Evolutionary conservation across 2,888 invertebrate genomes (phyloP).

Genomic region (Trichopria drosophilae): DNA sequence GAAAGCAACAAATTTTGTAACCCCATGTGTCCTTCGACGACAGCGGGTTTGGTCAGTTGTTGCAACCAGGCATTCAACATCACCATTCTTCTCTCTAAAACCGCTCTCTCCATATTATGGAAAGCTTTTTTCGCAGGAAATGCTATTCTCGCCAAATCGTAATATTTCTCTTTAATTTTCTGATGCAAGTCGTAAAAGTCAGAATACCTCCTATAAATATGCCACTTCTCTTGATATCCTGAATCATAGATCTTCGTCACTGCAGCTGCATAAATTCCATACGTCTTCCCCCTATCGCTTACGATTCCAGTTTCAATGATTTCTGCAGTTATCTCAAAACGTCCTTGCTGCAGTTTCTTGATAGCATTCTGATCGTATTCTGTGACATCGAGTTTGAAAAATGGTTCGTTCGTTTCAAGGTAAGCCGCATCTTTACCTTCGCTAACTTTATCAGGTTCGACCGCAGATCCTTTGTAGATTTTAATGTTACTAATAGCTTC

Average conservation of each 20-base stretch:
- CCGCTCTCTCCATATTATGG: constrained; percentile 83
- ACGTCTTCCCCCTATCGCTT: constrained; percentile 81
- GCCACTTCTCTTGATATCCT: constrained; percentile 79
- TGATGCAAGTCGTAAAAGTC: constrained; percentile 90
- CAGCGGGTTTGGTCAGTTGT: constrained; percentile 66
- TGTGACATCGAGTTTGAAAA: constrained; percentile 46
- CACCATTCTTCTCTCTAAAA: constrained; percentile 82
- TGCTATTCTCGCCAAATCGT: constrained; percentile 73
- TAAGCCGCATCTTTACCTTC: constrained; percentile 44
- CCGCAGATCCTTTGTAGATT: constrained; percentile 36
- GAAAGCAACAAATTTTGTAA: constrained; percentile 66
- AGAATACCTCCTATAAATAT: constrained; percentile 84
- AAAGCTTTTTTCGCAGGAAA: constrained; percentile 94
- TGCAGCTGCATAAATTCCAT: constrained; percentile 85
- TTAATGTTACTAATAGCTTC: constrained; percentile 35
- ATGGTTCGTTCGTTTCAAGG: constrained; percentile 47
- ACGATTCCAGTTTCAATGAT: constrained; percentile 67
- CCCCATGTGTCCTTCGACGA: constrained; percentile 66
- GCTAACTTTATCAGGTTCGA: constrained; percentile 39
- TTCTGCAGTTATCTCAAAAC: constrained; percentile 51
- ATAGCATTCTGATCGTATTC: constrained; percentile 51
- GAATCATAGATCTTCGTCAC: constrained; percentile 71
- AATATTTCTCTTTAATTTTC: constrained; percentile 81
- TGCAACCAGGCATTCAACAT: constrained; percentile 81
- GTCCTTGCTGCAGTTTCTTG: constrained; percentile 54